Conservation (phyloP, 2,113 vertebrate genomes). For the Psilopogon haemacephalus region DNA sequence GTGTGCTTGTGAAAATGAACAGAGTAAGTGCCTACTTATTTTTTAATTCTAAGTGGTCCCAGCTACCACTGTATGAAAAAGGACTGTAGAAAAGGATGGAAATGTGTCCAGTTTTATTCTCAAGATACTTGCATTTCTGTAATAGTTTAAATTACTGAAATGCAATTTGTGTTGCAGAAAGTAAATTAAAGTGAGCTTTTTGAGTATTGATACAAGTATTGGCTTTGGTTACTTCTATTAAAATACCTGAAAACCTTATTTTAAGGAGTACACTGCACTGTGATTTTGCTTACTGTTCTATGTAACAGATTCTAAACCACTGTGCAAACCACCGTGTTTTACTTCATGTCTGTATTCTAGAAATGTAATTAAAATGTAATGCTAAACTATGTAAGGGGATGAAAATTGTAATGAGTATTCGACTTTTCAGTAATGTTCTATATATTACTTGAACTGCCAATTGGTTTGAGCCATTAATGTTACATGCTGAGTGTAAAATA, state of each 20-base stretch:
- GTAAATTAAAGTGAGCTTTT: not conserved
- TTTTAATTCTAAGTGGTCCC: not conserved
- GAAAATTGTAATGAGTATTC: not conserved
- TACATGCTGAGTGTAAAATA: not conserved
- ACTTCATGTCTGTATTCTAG: not conserved
- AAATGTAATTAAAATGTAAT: not conserved
- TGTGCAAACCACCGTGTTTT: not conserved
- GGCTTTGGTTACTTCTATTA: not conserved
- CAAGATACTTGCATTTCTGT: not conserved
- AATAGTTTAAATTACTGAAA: not conserved
- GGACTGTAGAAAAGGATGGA: not conserved
- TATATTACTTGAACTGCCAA: not conserved
- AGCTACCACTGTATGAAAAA: not conserved
- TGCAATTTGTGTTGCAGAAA: not conserved
- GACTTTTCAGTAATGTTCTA: not conserved
- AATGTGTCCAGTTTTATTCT: not conserved
- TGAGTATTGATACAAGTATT: not conserved
- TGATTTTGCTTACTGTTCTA: not conserved
- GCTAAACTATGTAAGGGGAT: not conserved
- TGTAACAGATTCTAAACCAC: not conserved
- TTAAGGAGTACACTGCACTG: not conserved
- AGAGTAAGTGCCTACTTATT: conserved; percentile 80
- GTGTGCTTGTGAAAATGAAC: conserved; percentile 95
- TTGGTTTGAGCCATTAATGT: not conserved
- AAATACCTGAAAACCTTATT: not conserved